Percentiles rank a stretch among this genome's conserved stretches.
phyloP scores from a whole-genome alignment of 1,140 invertebrate species.

The Hypothenemus hampei region DNA sequence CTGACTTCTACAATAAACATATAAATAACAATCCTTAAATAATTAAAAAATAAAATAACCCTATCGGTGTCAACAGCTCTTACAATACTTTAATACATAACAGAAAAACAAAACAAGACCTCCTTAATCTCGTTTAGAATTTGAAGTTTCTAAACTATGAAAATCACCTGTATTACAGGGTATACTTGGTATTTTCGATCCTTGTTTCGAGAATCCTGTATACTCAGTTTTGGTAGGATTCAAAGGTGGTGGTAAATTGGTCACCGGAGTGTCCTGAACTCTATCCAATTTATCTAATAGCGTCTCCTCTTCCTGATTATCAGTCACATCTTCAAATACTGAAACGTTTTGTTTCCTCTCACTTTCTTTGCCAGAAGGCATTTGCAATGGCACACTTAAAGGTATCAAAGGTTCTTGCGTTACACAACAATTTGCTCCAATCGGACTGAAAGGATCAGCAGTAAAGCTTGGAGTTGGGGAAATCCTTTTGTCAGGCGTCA shows the following conservation, averaged over 20 bases:
- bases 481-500: conserved; percentile 42
- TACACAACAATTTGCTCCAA: conserved; percentile 34
- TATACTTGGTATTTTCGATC: conserved; percentile 65
- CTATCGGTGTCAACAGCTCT: too few species aligned
- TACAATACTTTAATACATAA: too few species aligned
- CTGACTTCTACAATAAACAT: too few species aligned
- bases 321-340: conserved; percentile 45
- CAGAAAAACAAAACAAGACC: background rate
- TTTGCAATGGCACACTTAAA: conserved; percentile 24
- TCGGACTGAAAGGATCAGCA: conserved; percentile 45
- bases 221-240: conserved; percentile 56
- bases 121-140: conserved; percentile 9
- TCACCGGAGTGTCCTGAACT: conserved; percentile 51
- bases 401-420: conserved; percentile 37
- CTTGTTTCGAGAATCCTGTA: conserved; percentile 63
- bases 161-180: conserved; percentile 64
- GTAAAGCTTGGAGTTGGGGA: conserved; percentile 35
- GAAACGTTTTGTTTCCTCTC: conserved; percentile 41
- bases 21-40: too few species aligned
- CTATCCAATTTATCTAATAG: conserved; percentile 58
- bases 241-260: conserved; percentile 55
- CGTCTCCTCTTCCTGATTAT: conserved; percentile 48
- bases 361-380: conserved; percentile 1
- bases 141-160: conserved; percentile 14
- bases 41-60: too few species aligned